phyloP scores from a whole-genome alignment of 2,888 invertebrate genomes.

The Odontothrips loti region DNA sequence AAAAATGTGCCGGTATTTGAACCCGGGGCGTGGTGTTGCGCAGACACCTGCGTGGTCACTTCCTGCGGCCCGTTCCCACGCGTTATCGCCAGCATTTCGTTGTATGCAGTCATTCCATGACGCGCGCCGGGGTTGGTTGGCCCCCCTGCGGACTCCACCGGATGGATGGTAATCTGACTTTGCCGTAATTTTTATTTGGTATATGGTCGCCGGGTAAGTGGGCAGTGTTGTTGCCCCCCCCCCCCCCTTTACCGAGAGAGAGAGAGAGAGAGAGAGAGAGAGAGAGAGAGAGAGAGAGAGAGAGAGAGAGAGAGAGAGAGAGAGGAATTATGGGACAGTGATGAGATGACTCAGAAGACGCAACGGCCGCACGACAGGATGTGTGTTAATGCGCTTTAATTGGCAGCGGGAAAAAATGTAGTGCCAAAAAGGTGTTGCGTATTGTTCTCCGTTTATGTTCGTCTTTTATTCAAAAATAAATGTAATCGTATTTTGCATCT shows the following conservation, averaged over 20 bases:
- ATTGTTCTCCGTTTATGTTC: too few relatives aligned
- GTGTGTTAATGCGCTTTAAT: too few relatives aligned
- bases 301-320: not conserved
- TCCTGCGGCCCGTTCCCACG: not conserved
- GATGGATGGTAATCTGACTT: not conserved
- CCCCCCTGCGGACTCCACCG: not conserved
- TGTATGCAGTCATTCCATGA: conserved; percentile 18
- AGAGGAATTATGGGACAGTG: not conserved
- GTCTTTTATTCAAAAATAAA: too few relatives aligned
- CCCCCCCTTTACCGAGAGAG: not conserved
- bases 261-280: not conserved
- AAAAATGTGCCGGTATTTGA: too few relatives aligned
- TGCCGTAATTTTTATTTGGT: not conserved
- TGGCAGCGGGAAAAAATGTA: too few relatives aligned
- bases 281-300: not conserved
- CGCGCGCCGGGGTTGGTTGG: not conserved
- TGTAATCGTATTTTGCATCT: too few relatives aligned
- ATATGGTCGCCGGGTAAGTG: not conserved
- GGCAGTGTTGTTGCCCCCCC: not conserved
- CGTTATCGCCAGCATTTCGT: not conserved
- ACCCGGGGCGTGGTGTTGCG: not conserved
- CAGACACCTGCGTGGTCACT: not conserved
- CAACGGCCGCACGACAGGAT: too few relatives aligned
- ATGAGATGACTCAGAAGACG: not conserved
- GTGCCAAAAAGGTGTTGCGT: too few relatives aligned